Evolutionary conservation across 2,113 vertebrate species (phyloP).

Genomic region (Fulmarus glacialis): DNA sequence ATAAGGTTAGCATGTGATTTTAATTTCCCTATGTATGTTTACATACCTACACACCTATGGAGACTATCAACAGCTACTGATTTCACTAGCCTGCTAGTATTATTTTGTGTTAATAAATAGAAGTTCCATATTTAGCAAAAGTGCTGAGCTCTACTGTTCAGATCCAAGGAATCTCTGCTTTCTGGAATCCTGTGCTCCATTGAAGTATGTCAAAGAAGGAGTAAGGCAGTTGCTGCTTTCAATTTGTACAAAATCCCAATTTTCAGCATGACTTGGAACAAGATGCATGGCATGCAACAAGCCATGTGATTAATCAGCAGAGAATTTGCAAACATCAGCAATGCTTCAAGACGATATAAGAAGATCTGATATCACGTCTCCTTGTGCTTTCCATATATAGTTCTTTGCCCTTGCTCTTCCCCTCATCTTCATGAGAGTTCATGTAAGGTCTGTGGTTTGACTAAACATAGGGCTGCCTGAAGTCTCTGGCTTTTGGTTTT

Average conservation of each 20-base stretch:
- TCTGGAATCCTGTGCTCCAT: neutral
- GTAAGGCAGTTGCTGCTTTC: neutral
- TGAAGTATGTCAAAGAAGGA: neutral
- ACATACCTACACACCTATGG: too few relatives aligned
- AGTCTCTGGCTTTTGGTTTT: neutral
- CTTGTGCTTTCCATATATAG: slow-evolving; percentile 46
- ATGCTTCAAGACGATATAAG: neutral
- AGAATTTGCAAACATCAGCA: slow-evolving; percentile 44
- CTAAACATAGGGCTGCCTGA: neutral
- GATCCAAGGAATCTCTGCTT: neutral
- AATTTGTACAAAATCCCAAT: neutral
- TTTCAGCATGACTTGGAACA: slow-evolving; percentile 1
- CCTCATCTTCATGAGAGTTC: neutral
- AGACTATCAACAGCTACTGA: neutral
- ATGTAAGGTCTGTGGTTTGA: neutral
- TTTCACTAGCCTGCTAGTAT: neutral
- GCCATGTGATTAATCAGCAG: slow-evolving; percentile 31
- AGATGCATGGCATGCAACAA: slow-evolving; percentile 8
- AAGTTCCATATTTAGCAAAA: neutral
- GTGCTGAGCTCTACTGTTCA: neutral
- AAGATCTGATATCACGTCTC: neutral
- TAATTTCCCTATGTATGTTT: neutral
- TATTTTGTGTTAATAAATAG: neutral
- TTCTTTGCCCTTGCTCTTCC: slow-evolving; percentile 20
- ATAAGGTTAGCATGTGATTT: neutral